Base-by-base conservation (phyloP, 2,797 vertebrate genomes). In the Hyperoplus lanceolatus region DNA sequence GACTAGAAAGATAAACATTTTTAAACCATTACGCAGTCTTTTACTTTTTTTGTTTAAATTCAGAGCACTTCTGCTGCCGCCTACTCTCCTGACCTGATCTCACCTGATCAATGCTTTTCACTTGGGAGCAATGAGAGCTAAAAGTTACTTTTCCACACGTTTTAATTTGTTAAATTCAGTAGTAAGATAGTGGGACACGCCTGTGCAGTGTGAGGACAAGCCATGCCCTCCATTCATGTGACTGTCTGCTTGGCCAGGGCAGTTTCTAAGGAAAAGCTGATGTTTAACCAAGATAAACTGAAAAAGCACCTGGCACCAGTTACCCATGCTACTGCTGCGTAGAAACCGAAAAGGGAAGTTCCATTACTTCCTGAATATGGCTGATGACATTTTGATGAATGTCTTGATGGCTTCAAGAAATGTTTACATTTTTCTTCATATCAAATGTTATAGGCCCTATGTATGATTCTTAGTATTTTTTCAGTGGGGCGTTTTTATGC, bases 261-360 rank as follows among this genome's bases (percentile, higher is more conserved):
- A 69, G 73, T 70, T 85, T 92, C 82, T 85, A 41, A 73, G 73
- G 51, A 68, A 29, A 87, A 79, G 78, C 80, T 92, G 82, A 91
- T 95, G 90, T 94, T 94, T 94, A 89, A 93, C 86, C 78, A 90
- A 94, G 93, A 94, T 93, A 88, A 94, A 87, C 80, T 70, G 81
- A 53, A 59, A 82, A 89, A 87, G 18, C 89, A 92, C 86, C 89
- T 91, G 90, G 87, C 75, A 83, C 81, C 29, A 77, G 70, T 77
- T 79, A 29, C n/a, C n/a, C 16, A 15, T 39, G 54, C 7, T 5
- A 36, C 49, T 68, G 4, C 64, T 82, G 29, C 29, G 29, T 10
- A 54, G 67, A 85, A 89, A 75, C 53, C 43, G 63, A 91, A 92
- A 91, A 80, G 90, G 91, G 92, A 93, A 94, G 80, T 94, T 87